Evolutionary conservation across 92 coral and sea anemone species (phyloP).

Genomic region (Blastomussa wellsi): DNA sequence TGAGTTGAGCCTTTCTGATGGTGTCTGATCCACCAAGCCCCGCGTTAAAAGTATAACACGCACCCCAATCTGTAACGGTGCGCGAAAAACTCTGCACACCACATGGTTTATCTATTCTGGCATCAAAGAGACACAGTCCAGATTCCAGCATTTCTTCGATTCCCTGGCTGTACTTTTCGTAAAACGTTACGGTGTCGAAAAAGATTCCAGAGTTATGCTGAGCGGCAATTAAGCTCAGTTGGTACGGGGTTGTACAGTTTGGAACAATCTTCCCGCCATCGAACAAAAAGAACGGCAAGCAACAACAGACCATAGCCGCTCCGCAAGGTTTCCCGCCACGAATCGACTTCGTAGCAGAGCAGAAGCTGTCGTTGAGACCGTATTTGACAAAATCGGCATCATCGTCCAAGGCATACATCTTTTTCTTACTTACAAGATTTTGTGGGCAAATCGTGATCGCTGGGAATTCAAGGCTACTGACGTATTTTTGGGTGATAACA

Average conservation of each 20-base stretch:
- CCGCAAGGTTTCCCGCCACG: slow-evolving; percentile 72
- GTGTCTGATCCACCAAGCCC: slow-evolving; percentile 8
- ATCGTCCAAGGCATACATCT: slow-evolving; percentile 52
- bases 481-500: slow-evolving; percentile 34
- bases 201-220: slow-evolving; percentile 8
- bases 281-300: slow-evolving; percentile 13
- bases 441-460: slow-evolving; percentile 67
- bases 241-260: slow-evolving; percentile 34
- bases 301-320: slow-evolving; percentile 68
- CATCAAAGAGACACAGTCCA: slow-evolving; percentile 1
- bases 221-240: slow-evolving; percentile 17
- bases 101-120: neutral
- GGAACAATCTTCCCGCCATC: slow-evolving; percentile 21
- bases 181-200: slow-evolving; percentile 32
- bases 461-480: slow-evolving; percentile 43
- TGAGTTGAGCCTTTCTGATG: neutral
- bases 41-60: slow-evolving; percentile 47
- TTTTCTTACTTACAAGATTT: slow-evolving; percentile 51
- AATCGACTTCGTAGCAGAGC: slow-evolving; percentile 60
- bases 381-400: slow-evolving; percentile 40
- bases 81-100: neutral
- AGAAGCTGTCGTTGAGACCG: slow-evolving; percentile 63
- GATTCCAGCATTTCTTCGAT: slow-evolving; percentile 14
- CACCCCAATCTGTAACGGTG: slow-evolving; percentile 19
- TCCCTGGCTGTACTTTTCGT: slow-evolving; percentile 27